These are phyloP conservation scores for Pantala flavescens DNA, from an alignment of 1,140 invertebrate genomes.

Conservation along the genomic window DNA sequence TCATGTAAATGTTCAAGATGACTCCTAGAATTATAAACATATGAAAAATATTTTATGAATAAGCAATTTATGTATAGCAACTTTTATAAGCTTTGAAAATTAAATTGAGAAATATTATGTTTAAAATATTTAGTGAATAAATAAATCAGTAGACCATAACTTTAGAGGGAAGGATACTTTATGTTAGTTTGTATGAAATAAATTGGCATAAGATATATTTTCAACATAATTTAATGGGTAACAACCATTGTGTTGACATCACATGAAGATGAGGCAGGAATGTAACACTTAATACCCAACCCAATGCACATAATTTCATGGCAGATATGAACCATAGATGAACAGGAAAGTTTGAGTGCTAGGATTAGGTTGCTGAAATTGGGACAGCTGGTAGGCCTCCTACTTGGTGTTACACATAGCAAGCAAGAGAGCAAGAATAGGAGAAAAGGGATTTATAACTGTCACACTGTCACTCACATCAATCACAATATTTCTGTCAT, in stretches of 20 bases:
- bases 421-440: not conserved
- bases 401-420: conserved; percentile 5
- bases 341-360: not conserved
- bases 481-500: not conserved
- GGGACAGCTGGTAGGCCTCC: not conserved
- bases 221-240: conserved; percentile 6
- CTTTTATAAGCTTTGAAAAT: too few relatives aligned
- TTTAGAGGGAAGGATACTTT: too few relatives aligned
- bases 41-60: too few relatives aligned
- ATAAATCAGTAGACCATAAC: too few relatives aligned
- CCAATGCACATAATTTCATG: not conserved
- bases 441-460: not conserved
- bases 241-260: conserved; percentile 9
- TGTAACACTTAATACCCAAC: conserved; percentile 2
- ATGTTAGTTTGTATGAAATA: too few relatives aligned
- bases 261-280: not conserved
- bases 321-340: not conserved
- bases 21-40: too few relatives aligned
- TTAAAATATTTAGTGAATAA: too few relatives aligned
- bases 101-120: too few relatives aligned
- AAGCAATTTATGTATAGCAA: too few relatives aligned
- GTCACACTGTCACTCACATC: not conserved
- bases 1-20: too few relatives aligned
- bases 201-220: not conserved
- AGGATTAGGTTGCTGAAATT: not conserved